These are phyloP conservation scores for Bursaphelenchus okinawaensis DNA, from an alignment of 2,888 invertebrate genomes.

Conservation along the genomic window DNA sequence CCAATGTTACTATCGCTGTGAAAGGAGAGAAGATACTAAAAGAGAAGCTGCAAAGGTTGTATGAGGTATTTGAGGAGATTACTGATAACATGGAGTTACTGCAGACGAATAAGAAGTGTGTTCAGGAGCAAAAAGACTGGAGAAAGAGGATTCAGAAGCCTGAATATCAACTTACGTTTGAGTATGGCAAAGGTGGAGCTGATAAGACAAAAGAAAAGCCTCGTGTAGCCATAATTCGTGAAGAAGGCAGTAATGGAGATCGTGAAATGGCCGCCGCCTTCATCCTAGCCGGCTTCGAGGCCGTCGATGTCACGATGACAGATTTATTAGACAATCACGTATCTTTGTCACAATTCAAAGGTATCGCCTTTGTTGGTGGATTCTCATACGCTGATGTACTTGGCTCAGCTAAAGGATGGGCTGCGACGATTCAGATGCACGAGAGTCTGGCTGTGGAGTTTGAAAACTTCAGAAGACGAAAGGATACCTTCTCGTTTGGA, in stretches of 20 bases:
- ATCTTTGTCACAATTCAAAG: conserved; percentile 72
- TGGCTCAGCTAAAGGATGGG: conserved; percentile 95
- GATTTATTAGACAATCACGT: conserved; percentile 36
- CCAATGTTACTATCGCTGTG: conserved; percentile 64
- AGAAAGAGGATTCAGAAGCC: conserved; percentile 13
- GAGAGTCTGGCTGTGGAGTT: conserved; percentile 73
- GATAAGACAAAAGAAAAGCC: conserved; percentile 21
- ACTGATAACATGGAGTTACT: conserved; percentile 80
- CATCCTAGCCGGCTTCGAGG: conserved; percentile 76
- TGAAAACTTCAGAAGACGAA: conserved; percentile 67
- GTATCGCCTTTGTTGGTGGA: conserved; percentile 92
- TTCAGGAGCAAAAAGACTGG: conserved; percentile 62
- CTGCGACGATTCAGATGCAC: conserved; percentile 80
- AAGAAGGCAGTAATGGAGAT: conserved; percentile 95
- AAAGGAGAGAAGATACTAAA: conserved; percentile 66
- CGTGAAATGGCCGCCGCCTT: conserved; percentile 89
- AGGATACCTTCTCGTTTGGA: conserved; percentile 86
- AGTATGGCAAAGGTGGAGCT: conserved; percentile 10
- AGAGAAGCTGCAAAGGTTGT: conserved; percentile 67
- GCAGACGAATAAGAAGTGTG: conserved; percentile 76
- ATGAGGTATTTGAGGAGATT: conserved; percentile 88
- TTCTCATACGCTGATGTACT: conserved; percentile 97
- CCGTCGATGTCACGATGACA: conserved; percentile 70
- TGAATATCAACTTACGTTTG: conserved; percentile 21
- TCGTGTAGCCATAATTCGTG: conserved; percentile 80